Evolutionary conservation across 1,140 invertebrate species (phyloP).

Genomic region (Eufriesea mexicana): DNA sequence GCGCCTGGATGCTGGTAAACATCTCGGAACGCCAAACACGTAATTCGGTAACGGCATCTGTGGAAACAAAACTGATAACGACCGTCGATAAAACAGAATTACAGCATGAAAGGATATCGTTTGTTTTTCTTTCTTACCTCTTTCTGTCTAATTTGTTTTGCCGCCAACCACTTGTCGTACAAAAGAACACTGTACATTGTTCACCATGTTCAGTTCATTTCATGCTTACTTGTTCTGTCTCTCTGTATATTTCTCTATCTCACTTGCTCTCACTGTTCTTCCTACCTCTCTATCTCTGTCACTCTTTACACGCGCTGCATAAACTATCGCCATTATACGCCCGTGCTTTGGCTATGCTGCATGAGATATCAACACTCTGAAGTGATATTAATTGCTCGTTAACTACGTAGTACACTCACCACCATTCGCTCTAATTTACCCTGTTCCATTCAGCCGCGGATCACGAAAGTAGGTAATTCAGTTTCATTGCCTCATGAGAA

Average conservation of each 20-base stretch:
- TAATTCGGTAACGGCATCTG: background rate
- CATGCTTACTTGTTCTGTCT: background rate
- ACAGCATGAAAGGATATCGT: conserved; percentile 55
- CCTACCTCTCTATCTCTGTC: background rate
- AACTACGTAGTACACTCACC: conserved; percentile 37
- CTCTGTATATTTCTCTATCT: background rate
- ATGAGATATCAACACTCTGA: conserved; percentile 70
- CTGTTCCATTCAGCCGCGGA: conserved; percentile 24
- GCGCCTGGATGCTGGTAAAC: conserved; percentile 5
- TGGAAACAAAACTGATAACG: background rate
- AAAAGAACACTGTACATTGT: conserved; percentile 34
- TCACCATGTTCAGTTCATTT: conserved; percentile 38
- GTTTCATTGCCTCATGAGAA: background rate
- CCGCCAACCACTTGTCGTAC: conserved; percentile 65
- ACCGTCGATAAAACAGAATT: conserved; percentile 24
- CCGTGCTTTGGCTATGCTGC: conserved; percentile 81
- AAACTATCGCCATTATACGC: conserved; percentile 70
- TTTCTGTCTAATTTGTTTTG: conserved; percentile 48
- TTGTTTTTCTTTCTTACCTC: conserved; percentile 17
- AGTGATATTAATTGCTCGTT: conserved; percentile 57
- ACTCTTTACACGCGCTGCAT: conserved; percentile 32
- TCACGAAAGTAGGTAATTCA: conserved; percentile 35
- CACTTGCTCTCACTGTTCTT: conserved; percentile 12
- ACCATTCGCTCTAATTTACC: conserved; percentile 39
- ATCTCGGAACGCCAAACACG: conserved; percentile 1